Evolutionary conservation across 2,113 vertebrate species (phyloP), one percentile per base, ranked within the genome.

Genomic region (Phycodurus eques): DNA sequence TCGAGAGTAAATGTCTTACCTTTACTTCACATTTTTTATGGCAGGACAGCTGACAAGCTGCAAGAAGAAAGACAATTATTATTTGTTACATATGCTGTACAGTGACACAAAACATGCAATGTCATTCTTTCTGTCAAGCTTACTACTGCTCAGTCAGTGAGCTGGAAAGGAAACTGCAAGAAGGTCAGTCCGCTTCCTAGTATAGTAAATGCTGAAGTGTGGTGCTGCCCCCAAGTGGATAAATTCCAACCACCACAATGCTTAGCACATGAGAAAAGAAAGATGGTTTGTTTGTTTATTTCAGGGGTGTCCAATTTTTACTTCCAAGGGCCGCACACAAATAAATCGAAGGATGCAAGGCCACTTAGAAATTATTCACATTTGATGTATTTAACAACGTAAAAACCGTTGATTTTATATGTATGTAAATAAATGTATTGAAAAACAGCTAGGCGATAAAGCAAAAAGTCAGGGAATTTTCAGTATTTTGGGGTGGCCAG

Each of bases 11-110:
- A 46, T n/a, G 31, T 81, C 94, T 94, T 95, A 95, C 95, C 95
- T 95, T 95, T 62, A 90, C 92, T 92, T 95, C 94, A 92, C 95
- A 95, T 90, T 95, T 95, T 88, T 88, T 94, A 92, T 95, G 95
- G 88, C 92, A 93, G 82, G 93, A 93, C 81, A 95, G 83, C 57
- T 88, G 90, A 87, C 95, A 95, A 51, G 92, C 95, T 95, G 92
- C 51, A 80, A 86, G 68, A 81, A 74, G 78, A 76, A 35, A 89
- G 53, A 77, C 42, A 78, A 39, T 3, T 22, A 49, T 56, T 67
- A n/a, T 11, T 54, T 42, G 47, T 19, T 42, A 5, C 31, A 42
- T 20, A 20, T 8, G 53, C 3, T 13, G 17, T 6, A 47, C 5
- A 17, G 14, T 35, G 31, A 33, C 33, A 57, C 22, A 59, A 12